phyloP scores from a whole-genome alignment of 2,888 invertebrate genomes.

The Hemithea aestivaria region DNA sequence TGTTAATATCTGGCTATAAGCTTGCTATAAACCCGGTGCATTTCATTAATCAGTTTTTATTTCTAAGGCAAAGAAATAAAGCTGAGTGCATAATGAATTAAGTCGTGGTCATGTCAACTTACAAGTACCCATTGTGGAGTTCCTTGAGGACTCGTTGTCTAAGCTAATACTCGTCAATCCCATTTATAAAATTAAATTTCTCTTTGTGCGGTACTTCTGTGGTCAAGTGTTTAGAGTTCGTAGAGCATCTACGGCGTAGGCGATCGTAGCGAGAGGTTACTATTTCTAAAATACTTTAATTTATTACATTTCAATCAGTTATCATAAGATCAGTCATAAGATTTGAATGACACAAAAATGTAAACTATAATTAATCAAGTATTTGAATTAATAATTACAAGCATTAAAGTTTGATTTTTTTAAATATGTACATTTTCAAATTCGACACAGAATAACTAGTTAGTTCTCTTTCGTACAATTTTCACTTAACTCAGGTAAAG shows the following conservation, averaged over 20 bases:
- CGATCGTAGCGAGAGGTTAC: constrained; percentile 16
- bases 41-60: constrained; percentile 7
- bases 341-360: too few species aligned
- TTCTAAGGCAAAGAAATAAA: constrained; percentile 8
- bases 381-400: too few species aligned
- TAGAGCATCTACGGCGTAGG: not conserved
- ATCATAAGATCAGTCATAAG: too few species aligned
- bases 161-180: constrained; percentile 30
- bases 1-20: not conserved
- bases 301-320: too few species aligned
- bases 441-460: too few species aligned
- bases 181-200: constrained; percentile 39
- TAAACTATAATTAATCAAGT: too few species aligned
- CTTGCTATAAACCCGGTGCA: not conserved
- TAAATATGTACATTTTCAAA: too few species aligned
- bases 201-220: constrained; percentile 33
- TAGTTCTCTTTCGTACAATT: too few species aligned
- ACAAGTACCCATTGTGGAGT: constrained; percentile 23
- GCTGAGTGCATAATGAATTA: constrained; percentile 5
- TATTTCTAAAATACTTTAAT: too few species aligned
- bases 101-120: constrained; percentile 3
- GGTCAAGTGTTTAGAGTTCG: not conserved
- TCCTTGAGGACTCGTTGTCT: constrained; percentile 26
- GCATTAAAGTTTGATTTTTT: too few species aligned
- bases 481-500: too few species aligned